phyloP scores from a whole-genome alignment of 1,140 invertebrate genomes.

The Drosophila kanapiae region DNA sequence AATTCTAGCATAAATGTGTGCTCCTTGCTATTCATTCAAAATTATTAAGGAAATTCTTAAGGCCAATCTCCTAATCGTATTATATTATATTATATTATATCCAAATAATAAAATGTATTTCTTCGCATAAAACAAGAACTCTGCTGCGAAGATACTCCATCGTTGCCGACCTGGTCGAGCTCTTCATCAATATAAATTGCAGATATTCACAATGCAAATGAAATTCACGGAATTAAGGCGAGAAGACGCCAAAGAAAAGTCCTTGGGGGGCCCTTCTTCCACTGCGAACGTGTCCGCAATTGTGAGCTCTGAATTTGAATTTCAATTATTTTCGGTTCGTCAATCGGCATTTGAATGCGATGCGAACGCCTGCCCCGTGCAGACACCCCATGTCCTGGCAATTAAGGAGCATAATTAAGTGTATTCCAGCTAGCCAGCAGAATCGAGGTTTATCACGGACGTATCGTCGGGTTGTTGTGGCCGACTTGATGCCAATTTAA shows the following conservation, averaged over 20 bases:
- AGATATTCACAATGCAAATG: slow-evolving; percentile 44
- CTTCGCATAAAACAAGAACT: neutral
- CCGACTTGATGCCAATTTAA: slow-evolving; percentile 66
- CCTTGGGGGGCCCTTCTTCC: neutral
- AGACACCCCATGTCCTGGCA: slow-evolving; percentile 57
- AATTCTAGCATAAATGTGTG: neutral
- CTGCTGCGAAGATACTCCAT: neutral
- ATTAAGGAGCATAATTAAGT: slow-evolving; percentile 78
- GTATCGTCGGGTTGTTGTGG: slow-evolving; percentile 31
- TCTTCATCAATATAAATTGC: slow-evolving; percentile 30
- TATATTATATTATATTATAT: neutral
- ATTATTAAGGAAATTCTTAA: neutral
- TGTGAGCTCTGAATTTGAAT: slow-evolving; percentile 62
- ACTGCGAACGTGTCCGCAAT: slow-evolving; percentile 39
- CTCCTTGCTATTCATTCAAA: neutral
- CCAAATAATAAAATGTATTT: neutral
- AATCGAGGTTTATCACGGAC: slow-evolving; percentile 46
- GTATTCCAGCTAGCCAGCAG: slow-evolving; percentile 28
- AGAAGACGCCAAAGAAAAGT: slow-evolving; percentile 30
- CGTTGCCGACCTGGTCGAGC: slow-evolving; percentile 8
- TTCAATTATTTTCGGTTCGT: slow-evolving; percentile 69
- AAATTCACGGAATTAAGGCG: slow-evolving; percentile 39
- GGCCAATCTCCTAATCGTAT: too few species aligned
- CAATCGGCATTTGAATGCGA: slow-evolving; percentile 55
- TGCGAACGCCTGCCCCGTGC: slow-evolving; percentile 35